These are phyloP conservation scores for Laticauda colubrina DNA, from an alignment of 2,113 vertebrate genomes.

Conservation along the genomic window DNA sequence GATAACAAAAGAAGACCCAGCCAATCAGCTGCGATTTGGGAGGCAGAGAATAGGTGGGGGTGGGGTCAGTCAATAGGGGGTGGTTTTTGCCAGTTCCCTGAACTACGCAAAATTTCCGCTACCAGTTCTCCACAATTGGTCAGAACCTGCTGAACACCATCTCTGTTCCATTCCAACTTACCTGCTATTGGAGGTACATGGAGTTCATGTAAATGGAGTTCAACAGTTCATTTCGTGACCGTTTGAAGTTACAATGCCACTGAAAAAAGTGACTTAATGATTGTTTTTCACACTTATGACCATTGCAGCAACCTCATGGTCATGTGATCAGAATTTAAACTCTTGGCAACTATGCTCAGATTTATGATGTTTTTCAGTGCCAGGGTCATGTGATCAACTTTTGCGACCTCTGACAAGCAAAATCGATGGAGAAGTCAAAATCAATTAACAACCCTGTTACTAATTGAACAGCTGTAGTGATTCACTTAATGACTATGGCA, in stretches of 20 bases:
- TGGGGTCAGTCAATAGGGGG: too few species aligned
- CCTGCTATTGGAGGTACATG: neutral
- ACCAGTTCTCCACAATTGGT: too few species aligned
- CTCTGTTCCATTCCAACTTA: neutral
- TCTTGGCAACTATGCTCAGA: neutral
- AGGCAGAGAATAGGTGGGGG: too few species aligned
- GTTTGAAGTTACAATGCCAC: neutral
- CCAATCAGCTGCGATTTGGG: too few species aligned
- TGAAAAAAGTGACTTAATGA: neutral
- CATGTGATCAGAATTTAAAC: neutral
- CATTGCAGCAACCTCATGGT: neutral
- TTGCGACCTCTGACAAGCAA: neutral
- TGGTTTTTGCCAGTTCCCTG: too few species aligned
- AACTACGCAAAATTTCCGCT: too few species aligned
- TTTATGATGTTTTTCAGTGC: neutral
- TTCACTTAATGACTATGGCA: neutral
- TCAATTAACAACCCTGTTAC: neutral
- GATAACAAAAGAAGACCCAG: too few species aligned
- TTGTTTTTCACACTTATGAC: neutral
- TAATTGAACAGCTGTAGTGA: neutral
- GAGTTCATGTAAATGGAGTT: too few species aligned
- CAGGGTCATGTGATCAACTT: neutral
- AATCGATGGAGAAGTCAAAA: neutral
- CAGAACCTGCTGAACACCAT: too few species aligned
- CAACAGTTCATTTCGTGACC: neutral